Evolutionary conservation across 2,888 invertebrate genomes (phyloP).

Genomic region (Pollenia labialis): DNA sequence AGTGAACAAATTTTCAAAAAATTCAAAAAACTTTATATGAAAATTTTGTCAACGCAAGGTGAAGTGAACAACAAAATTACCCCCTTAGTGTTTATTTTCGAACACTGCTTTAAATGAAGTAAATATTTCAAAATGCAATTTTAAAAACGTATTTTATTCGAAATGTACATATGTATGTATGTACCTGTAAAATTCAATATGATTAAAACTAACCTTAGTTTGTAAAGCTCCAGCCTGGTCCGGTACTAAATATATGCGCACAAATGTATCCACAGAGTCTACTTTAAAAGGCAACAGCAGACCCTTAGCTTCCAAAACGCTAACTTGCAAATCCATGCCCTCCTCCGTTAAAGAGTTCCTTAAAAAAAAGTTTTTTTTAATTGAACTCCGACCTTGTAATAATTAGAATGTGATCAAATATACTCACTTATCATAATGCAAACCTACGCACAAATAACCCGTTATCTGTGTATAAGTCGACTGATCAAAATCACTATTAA

Average conservation of each 20-base stretch:
- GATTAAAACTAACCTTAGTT: conserved; percentile 85
- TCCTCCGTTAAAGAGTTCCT: conserved; percentile 81
- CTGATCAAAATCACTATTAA: conserved; percentile 88
- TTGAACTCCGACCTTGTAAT: not conserved
- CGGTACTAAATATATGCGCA: conserved; percentile 90
- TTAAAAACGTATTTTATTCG: too few species aligned
- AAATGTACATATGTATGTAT: too few species aligned
- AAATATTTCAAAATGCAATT: too few species aligned
- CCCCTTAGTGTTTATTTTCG: too few species aligned
- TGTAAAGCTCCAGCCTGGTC: conserved; percentile 88
- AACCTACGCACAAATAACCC: conserved; percentile 90
- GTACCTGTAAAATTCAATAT: not conserved
- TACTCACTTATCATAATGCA: conserved; percentile 91
- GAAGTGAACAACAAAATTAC: too few species aligned
- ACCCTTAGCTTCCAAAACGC: conserved; percentile 91
- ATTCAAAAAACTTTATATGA: too few species aligned
- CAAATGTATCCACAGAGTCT: conserved; percentile 89
- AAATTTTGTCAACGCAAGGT: too few species aligned
- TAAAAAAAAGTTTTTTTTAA: not conserved
- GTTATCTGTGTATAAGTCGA: conserved; percentile 88
- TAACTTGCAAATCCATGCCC: conserved; percentile 85
- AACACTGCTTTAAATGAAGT: too few species aligned
- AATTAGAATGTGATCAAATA: not conserved
- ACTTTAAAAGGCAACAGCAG: conserved; percentile 87
- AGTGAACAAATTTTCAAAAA: too few species aligned